These are phyloP conservation scores for Girardinichthys multiradiatus DNA, from an alignment of 2,113 vertebrate genomes.

Conservation along the genomic window DNA sequence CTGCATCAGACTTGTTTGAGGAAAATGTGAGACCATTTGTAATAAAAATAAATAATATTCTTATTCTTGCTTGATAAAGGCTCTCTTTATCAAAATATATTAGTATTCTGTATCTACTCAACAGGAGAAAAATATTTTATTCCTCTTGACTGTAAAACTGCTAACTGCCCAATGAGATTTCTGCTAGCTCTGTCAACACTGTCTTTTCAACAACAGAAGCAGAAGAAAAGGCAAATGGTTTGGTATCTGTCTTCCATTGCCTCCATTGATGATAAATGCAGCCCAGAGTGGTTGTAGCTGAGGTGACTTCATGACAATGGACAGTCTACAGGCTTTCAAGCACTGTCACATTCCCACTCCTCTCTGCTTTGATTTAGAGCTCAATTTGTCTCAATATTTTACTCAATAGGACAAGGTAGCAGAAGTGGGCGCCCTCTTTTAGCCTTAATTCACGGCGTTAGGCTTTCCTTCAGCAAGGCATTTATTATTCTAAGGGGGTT, in stretches of 20 bases:
- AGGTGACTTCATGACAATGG: constrained; percentile 61
- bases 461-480: constrained; percentile 58
- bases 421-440: constrained; percentile 58
- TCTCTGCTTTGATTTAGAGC: constrained; percentile 68
- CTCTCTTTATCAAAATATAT: background rate
- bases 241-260: constrained; percentile 41
- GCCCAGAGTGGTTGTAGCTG: constrained; percentile 56
- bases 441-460: constrained; percentile 65
- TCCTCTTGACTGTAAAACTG: constrained; percentile 30
- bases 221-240: constrained; percentile 63
- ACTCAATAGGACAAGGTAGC: constrained; percentile 68
- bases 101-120: constrained; percentile 10
- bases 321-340: constrained; percentile 61
- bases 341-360: constrained; percentile 62
- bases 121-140: constrained; percentile 11
- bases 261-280: constrained; percentile 64
- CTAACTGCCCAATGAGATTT: constrained; percentile 36
- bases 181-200: background rate
- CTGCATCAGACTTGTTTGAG: too few species aligned
- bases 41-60: background rate
- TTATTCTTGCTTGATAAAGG: constrained; percentile 15
- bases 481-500: constrained; percentile 46
- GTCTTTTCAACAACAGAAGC: constrained; percentile 56
- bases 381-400: constrained; percentile 76
- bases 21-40: too few species aligned